Conservation (phyloP, 2,113 vertebrate species). For the Micronisus gabar region DNA sequence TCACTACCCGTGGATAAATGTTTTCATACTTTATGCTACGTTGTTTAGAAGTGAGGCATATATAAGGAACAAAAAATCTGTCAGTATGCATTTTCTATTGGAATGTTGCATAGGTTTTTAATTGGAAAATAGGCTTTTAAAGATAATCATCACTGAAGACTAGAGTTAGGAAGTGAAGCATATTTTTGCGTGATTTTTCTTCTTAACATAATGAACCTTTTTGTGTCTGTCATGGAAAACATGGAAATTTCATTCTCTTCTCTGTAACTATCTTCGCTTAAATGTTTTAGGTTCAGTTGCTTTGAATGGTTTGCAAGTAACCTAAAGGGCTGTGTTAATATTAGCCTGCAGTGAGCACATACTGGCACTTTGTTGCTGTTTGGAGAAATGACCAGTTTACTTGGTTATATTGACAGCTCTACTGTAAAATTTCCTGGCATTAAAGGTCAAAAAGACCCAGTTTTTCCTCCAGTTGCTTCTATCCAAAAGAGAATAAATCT, state of each 20-base stretch:
- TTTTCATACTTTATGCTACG: constrained; percentile 70
- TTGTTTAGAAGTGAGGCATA: constrained; percentile 77
- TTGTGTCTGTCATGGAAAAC: constrained; percentile 78
- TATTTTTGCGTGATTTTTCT: constrained; percentile 66
- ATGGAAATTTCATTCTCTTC: constrained; percentile 63
- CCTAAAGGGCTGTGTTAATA: constrained; percentile 78
- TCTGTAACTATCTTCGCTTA: constrained; percentile 55
- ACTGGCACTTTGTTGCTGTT: constrained; percentile 77
- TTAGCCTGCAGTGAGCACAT: constrained; percentile 76
- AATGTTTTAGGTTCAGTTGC: constrained; percentile 62
- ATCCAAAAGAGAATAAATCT: constrained; percentile 93
- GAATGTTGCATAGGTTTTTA: constrained; percentile 77
- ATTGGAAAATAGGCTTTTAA: constrained; percentile 79
- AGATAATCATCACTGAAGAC: constrained; percentile 70
- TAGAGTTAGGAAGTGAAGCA: constrained; percentile 63
- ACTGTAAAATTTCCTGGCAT: constrained; percentile 92
- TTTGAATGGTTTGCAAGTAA: constrained; percentile 67
- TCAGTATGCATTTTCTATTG: constrained; percentile 79
- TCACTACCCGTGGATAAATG: constrained; percentile 74
- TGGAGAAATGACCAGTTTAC: constrained; percentile 88
- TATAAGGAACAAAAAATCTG: constrained; percentile 79
- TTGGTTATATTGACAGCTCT: constrained; percentile 94
- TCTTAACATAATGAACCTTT: constrained; percentile 83
- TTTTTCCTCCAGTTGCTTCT: constrained; percentile 83
- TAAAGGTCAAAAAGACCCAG: constrained; percentile 91